Evolutionary conservation across 1,140 invertebrate genomes (phyloP).

Genomic region (Drosophila sp.): DNA sequence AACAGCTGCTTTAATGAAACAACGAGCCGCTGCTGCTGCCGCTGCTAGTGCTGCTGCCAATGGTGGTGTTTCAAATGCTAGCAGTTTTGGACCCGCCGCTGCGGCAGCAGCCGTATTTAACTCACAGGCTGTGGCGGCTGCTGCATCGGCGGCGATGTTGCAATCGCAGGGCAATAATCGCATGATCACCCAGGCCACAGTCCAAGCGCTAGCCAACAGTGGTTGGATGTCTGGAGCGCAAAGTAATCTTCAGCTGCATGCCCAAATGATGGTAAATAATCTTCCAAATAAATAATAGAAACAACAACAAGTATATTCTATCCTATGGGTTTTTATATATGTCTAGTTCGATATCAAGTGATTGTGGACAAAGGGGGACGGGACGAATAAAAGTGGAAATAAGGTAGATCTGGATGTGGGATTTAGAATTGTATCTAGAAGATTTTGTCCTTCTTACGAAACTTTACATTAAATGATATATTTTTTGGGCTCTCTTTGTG

Average conservation of each 20-base stretch:
- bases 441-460: no score
- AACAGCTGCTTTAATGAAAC: constrained; percentile 79
- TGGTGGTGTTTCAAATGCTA: constrained; percentile 50
- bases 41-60: constrained; percentile 35
- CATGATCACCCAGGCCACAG: constrained; percentile 70
- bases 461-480: no score
- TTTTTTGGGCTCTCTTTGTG: no score
- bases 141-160: constrained; percentile 62
- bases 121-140: constrained; percentile 59
- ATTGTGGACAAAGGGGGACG: no score
- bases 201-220: constrained; percentile 72
- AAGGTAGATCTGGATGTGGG: no score
- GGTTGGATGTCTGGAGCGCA: constrained; percentile 73
- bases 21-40: constrained; percentile 57
- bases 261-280: constrained; percentile 76
- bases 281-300: not conserved
- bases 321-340: no score
- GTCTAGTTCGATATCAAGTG: no score
- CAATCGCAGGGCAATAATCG: constrained; percentile 54
- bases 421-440: no score
- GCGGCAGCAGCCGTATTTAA: constrained; percentile 70
- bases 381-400: no score
- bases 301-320: no score
- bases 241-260: constrained; percentile 71
- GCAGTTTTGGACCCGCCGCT: constrained; percentile 49